A percentile compares a stretch with the other conserved stretches of the same genome.
Conservation (phyloP, 2,113 vertebrate genomes). For the Passerina amoena region DNA sequence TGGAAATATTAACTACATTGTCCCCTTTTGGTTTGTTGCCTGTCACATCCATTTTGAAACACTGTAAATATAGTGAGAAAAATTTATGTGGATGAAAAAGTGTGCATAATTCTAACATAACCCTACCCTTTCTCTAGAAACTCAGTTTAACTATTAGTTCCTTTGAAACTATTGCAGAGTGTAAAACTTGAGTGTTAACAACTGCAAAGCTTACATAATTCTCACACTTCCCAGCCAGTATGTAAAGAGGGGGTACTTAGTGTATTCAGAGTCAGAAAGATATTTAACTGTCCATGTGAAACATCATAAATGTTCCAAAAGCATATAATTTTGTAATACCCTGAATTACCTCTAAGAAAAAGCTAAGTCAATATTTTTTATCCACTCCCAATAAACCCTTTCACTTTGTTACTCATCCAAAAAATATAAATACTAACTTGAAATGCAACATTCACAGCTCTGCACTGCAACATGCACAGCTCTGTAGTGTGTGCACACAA, state of each 20-base stretch:
- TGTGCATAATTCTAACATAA: neutral
- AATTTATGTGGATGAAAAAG: neutral
- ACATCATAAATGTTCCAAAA: neutral
- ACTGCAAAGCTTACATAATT: neutral
- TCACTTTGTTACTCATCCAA: neutral
- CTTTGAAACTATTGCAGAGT: neutral
- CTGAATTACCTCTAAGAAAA: neutral
- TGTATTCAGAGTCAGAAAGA: neutral
- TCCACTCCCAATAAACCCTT: neutral
- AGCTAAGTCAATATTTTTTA: neutral
- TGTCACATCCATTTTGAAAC: neutral
- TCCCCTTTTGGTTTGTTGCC: neutral
- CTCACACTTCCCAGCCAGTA: neutral
- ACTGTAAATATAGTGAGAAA: neutral
- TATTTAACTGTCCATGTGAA: neutral
- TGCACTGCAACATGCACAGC: neutral
- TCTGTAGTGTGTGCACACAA: neutral
- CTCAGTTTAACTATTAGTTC: neutral
- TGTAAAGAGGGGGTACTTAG: neutral
- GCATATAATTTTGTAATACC: neutral
- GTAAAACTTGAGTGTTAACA: neutral
- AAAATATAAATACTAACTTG: neutral
- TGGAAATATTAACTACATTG: neutral
- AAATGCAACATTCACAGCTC: neutral
- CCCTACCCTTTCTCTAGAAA: neutral